Evolutionary conservation across 1,140 invertebrate species (phyloP).

Genomic region (Proctacanthus coquilletti): DNA sequence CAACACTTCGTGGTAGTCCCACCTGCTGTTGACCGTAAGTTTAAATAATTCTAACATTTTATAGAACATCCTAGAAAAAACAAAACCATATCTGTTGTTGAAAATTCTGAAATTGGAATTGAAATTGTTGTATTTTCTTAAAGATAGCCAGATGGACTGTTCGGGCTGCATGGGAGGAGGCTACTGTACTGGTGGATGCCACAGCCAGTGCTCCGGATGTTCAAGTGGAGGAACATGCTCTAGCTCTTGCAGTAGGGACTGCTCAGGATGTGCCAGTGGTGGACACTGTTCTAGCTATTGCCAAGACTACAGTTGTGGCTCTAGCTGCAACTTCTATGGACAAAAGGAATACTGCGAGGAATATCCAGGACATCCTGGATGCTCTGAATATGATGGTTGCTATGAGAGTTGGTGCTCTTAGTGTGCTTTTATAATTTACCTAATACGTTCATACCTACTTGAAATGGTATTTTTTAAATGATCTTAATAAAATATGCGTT

Average conservation of each 20-base stretch:
- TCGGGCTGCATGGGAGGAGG: conserved; percentile 13
- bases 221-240: conserved; percentile 10
- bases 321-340: conserved; percentile 11
- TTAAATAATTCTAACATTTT: too few species aligned
- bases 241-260: conserved; percentile 20
- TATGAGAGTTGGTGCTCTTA: conserved; percentile 8
- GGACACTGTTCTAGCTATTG: conserved; percentile 17
- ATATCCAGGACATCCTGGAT: conserved; percentile 8
- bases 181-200: conserved; percentile 17
- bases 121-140: background rate
- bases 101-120: conserved; percentile 2
- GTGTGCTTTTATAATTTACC: conserved; percentile 17
- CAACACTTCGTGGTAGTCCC: too few species aligned
- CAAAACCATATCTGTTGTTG: too few species aligned
- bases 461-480: background rate
- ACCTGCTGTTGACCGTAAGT: too few species aligned
- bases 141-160: conserved; percentile 16
- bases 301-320: conserved; percentile 13
- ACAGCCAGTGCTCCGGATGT: conserved; percentile 15
- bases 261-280: conserved; percentile 15
- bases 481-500: background rate
- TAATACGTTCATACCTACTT: conserved; percentile 6
- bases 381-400: conserved; percentile 14
- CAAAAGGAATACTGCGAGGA: conserved; percentile 14
- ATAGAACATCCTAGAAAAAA: too few species aligned